Percentiles rank a stretch among this genome's conserved stretches.
These are phyloP conservation scores for Trichomycterus rosablanca DNA, from an alignment of 2,113 vertebrate species.

Conservation along the genomic window DNA sequence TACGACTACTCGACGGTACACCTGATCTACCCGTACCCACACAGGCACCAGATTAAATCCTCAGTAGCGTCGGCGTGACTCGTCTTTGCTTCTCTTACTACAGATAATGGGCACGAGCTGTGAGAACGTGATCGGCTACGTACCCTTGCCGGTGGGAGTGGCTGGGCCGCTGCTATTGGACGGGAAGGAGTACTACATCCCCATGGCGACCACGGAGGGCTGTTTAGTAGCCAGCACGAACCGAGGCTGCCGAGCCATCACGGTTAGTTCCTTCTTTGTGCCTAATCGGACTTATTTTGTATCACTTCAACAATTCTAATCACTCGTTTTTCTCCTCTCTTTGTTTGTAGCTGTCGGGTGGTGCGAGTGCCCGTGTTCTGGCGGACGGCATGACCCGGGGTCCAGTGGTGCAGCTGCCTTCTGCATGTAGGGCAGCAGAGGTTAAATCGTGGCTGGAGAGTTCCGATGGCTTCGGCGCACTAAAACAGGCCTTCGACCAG, in stretches of 20 bases:
- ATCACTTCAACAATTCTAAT: too few species aligned
- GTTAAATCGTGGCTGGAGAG: slow-evolving; percentile 92
- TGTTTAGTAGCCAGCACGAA: slow-evolving; percentile 96
- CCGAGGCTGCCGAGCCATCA: slow-evolving; percentile 89
- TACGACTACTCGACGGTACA: slow-evolving; percentile 91
- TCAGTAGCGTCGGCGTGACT: too few species aligned
- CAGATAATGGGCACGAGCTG: slow-evolving; percentile 95
- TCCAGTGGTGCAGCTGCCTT: slow-evolving; percentile 84
- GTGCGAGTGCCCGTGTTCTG: slow-evolving; percentile 81
- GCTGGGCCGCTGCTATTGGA: slow-evolving; percentile 85
- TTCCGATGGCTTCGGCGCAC: slow-evolving; percentile 73
- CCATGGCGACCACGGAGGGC: slow-evolving; percentile 96
- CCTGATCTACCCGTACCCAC: too few species aligned
- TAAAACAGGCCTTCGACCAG: slow-evolving; percentile 88
- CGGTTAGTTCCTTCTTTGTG: slow-evolving; percentile 65
- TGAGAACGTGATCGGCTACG: slow-evolving; percentile 94
- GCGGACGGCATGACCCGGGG: slow-evolving; percentile 95
- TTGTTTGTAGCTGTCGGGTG: slow-evolving; percentile 76
- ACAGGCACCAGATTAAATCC: too few species aligned
- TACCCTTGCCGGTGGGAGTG: slow-evolving; percentile 93
- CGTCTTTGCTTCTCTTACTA: neutral
- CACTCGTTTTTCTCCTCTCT: too few species aligned
- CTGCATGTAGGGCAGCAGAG: slow-evolving; percentile 86
- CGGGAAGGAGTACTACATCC: slow-evolving; percentile 88
- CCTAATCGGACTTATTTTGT: neutral